Evolutionary conservation across 2,888 invertebrate species (phyloP), one percentile per base, ranked within the genome.

Genomic region (Physocephala rufipes): DNA sequence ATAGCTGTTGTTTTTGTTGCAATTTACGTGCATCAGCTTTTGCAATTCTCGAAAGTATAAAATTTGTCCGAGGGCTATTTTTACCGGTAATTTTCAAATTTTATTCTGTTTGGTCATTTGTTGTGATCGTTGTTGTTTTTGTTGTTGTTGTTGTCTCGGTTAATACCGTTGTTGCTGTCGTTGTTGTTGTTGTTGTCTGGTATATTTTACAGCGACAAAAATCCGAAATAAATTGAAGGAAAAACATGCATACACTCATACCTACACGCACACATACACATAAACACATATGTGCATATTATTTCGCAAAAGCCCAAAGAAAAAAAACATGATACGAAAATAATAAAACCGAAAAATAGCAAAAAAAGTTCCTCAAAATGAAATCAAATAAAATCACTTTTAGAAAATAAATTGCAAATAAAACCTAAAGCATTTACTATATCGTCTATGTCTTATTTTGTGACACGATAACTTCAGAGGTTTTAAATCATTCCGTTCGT

Each of bases 1-100:
- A 61, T 66, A 73, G 67, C 62, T 67, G 66, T 51, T 70, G 66
- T 68, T 71, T 51, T 69, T 70, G 66, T 74, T 74, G 63, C 64
- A 21, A 43, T 69, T 63, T 53, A 55, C 53, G 30, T 51, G 30
- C 66, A 63, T 69, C 51, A 61, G 55, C 58, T 59, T 72, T 71
- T 75, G 74, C 73, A 75, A 75, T 78, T 78, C 77, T 78, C 74
- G 77, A n/a, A n/a, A 74, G 77, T 77, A 74, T 78, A 77, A 71
- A 74, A 82, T 79, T 82, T 83, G 80, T 83, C 83, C 84, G 84
- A 84, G 84, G 84, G 84, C 83, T 84, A 84, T 84, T 85, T 84
- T 80, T 82, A 82, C 82, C 79, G 80, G 76, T 80, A 68, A 68
- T 68, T 68, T 68, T 61, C n/a, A 68, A 68, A 68, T 62, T 68